A percentile compares a stretch with the other conserved stretches of the same genome.
phyloP scores from a whole-genome alignment of 2,113 vertebrate genomes.

The Meles meles region DNA sequence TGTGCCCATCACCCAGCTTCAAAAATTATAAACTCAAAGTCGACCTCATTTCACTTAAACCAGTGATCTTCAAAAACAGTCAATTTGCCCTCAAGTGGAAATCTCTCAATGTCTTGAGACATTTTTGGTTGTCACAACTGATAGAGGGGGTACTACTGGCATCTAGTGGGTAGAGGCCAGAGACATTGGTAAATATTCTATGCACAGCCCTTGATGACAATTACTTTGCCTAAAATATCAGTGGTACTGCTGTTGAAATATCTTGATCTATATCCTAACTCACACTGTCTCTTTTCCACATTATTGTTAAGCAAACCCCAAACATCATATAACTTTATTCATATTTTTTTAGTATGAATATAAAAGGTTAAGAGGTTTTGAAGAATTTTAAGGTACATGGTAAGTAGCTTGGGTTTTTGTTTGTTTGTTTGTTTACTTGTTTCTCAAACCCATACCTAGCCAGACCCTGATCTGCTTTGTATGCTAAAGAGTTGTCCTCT shows the following conservation, averaged over 20 bases:
- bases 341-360: background rate
- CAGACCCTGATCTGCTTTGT: background rate
- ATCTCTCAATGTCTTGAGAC: background rate
- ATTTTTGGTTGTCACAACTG: background rate
- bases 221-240: background rate
- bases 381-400: background rate
- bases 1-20: background rate
- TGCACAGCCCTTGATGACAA: background rate
- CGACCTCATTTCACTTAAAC: background rate
- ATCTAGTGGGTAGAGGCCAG: background rate
- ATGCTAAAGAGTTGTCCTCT: background rate
- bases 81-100: background rate
- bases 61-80: background rate
- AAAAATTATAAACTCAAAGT: background rate
- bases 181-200: background rate
- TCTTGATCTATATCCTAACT: background rate
- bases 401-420: background rate
- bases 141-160: background rate
- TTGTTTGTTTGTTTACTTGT: background rate
- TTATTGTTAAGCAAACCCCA: background rate
- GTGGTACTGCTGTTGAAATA: background rate
- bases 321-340: background rate
- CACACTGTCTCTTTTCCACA: background rate
- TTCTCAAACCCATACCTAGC: background rate
- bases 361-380: background rate